These are phyloP conservation scores for Epinotia bilunana DNA, from an alignment of 2,888 invertebrate genomes.

Conservation along the genomic window DNA sequence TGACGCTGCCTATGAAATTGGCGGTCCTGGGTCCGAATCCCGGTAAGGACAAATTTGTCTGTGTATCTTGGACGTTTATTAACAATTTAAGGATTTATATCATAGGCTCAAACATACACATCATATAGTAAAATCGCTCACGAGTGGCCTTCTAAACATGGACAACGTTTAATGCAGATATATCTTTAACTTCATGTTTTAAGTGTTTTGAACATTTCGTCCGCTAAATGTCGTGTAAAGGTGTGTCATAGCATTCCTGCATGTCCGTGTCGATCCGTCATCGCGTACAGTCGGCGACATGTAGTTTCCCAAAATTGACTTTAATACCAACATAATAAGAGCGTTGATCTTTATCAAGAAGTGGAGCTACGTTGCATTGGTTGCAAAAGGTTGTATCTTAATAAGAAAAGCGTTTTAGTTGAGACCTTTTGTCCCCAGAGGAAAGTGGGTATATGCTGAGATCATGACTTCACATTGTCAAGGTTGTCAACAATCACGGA, in stretches of 20 bases:
- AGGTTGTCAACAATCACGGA: slow-evolving; percentile 43
- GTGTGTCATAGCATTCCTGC: slow-evolving; percentile 29
- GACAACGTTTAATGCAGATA: slow-evolving; percentile 8
- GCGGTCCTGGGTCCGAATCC: no score
- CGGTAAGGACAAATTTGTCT: no score
- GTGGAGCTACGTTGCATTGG: neutral
- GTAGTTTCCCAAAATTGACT: slow-evolving; percentile 3
- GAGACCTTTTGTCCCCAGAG: slow-evolving; percentile 1
- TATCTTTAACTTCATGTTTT: slow-evolving; percentile 13
- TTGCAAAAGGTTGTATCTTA: neutral
- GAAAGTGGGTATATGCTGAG: slow-evolving; percentile 20
- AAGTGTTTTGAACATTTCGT: slow-evolving; percentile 16
- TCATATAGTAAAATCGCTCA: slow-evolving; percentile 9
- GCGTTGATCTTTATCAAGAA: slow-evolving; percentile 4
- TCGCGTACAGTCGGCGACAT: slow-evolving; percentile 10
- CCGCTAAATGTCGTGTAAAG: slow-evolving; percentile 30
- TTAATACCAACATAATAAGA: slow-evolving; percentile 13
- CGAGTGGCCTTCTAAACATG: slow-evolving; percentile 6
- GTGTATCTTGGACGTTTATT: no score
- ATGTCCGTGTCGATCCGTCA: slow-evolving; percentile 35
- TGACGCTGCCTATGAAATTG: no score
- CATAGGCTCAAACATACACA: neutral
- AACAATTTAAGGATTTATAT: no score
- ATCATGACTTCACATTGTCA: slow-evolving; percentile 36
- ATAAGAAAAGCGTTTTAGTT: neutral